phyloP scores from a whole-genome alignment of 1,140 invertebrate species.

The Bacillus rossius region DNA sequence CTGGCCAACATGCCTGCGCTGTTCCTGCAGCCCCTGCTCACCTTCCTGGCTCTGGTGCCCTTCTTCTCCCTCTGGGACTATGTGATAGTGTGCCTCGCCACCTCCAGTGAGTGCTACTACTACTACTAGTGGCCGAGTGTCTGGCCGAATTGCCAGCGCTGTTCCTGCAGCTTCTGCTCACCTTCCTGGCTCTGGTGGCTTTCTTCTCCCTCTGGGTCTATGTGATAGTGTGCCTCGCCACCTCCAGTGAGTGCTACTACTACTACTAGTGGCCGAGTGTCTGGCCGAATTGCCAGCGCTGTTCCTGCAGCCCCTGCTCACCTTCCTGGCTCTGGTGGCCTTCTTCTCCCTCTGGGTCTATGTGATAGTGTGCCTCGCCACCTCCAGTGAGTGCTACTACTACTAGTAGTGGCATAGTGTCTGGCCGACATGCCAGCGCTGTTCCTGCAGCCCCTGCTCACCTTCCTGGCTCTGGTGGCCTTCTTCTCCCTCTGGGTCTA shows the following conservation, averaged over 20 bases:
- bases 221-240: constrained; percentile 66
- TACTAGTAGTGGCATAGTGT: no score
- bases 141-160: constrained; percentile 77
- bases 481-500: constrained; percentile 84
- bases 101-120: constrained; percentile 64
- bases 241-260: constrained; percentile 64
- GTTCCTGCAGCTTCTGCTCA: constrained; percentile 81
- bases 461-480: constrained; percentile 67
- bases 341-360: constrained; percentile 84
- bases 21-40: constrained; percentile 81
- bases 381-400: constrained; percentile 64
- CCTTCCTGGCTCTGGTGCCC: constrained; percentile 67
- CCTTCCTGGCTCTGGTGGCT: constrained; percentile 67
- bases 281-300: constrained; percentile 77
- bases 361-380: constrained; percentile 66
- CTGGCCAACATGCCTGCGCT: constrained; percentile 77
- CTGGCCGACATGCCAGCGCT: constrained; percentile 77
- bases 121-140: no score
- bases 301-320: constrained; percentile 81
- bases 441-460: constrained; percentile 81
- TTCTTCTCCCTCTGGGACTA: constrained; percentile 84
- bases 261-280: no score
- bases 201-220: constrained; percentile 84
- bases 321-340: constrained; percentile 67
- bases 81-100: constrained; percentile 66